A percentile compares a stretch with the other conserved stretches of the same genome.
These are phyloP conservation scores for Cebidichthys violaceus DNA, from an alignment of 2,113 vertebrate species.

Conservation along the genomic window DNA sequence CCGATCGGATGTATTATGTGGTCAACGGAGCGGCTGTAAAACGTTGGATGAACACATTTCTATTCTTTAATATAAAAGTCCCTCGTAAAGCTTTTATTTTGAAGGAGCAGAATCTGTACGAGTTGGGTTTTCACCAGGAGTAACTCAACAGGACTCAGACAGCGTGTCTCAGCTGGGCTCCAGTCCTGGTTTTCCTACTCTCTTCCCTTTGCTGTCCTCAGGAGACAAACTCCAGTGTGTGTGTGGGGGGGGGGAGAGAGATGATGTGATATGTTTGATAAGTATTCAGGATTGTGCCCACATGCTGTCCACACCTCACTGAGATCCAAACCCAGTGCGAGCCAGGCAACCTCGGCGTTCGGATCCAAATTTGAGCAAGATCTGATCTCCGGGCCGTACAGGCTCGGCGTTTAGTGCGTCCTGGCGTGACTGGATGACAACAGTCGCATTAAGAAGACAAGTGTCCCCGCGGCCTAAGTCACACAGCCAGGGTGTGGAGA, in stretches of 20 bases:
- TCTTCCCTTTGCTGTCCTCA: neutral
- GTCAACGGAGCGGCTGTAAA: too few species aligned
- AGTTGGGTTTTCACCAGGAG: neutral
- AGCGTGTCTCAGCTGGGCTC: neutral
- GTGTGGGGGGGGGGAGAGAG: neutral
- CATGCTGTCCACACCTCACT: neutral
- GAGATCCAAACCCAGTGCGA: neutral
- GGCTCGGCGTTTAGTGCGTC: neutral
- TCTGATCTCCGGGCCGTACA: neutral
- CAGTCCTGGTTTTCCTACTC: neutral
- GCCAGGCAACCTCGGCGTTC: neutral
- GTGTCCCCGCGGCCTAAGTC: slow-evolving; percentile 27
- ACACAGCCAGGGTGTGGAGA: slow-evolving; percentile 80
- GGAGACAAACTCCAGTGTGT: neutral
- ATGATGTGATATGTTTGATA: neutral
- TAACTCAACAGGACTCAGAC: neutral
- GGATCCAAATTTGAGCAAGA: neutral
- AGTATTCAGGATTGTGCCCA: neutral
- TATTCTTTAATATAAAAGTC: neutral
- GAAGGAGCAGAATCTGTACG: neutral
- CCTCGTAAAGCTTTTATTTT: neutral
- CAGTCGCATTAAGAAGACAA: neutral
- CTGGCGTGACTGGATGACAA: neutral
- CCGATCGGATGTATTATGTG: neutral
- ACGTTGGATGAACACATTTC: neutral